Base-by-base conservation (phyloP, 2,113 vertebrate genomes). In the Rhea pennata region DNA sequence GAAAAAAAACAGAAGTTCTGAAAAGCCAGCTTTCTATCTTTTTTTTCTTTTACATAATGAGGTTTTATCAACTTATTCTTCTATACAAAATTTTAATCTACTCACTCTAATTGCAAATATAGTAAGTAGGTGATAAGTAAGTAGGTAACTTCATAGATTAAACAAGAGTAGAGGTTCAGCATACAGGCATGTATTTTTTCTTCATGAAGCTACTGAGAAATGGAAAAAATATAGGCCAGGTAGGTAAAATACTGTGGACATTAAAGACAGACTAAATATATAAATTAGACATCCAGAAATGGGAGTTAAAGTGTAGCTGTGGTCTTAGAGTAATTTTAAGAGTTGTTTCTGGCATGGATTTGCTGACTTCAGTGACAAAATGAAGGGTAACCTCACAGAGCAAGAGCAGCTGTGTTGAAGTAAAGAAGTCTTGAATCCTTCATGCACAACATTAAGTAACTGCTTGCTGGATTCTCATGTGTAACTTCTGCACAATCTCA, bases 381-480 rank as follows among this genome's bases (percentile, higher is more conserved):
- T 0, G 14, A 92, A 88, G 22, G 22, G 14, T 61, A 92, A 39
- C 12, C 15, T 79, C 39, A 69, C 21, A 70, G 58, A 36, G 7
- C 26, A 44, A 69, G 31, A 87, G 40, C 64, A 86, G 33, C 67
- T 75, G 56, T 75, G 21, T 10, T 61, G 62, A 92, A 75, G n/a
- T 1, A 16, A 82, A 64, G 27, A 53, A 31, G 31, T 11, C 13
- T 15, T 62, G 83, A 93, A 29, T 66, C 50, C 50, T 81, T 93
- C 72, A 71, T n/a, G 58, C 48, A 66, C 64, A 92, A n/a, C 71
- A 62, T 33, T n/a, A 70, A 86, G 85, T 51, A 84, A 79, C 62
- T 88, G n/a, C 40, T 56, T 56, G 22, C 26, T 39, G 62, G 79
- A 88, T 83, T 83, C n/a, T 90, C 16, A 11, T 46, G 54, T 65